Conservation (phyloP, 1,140 invertebrate species). For the Venustaconcha ellipsiformis region DNA sequence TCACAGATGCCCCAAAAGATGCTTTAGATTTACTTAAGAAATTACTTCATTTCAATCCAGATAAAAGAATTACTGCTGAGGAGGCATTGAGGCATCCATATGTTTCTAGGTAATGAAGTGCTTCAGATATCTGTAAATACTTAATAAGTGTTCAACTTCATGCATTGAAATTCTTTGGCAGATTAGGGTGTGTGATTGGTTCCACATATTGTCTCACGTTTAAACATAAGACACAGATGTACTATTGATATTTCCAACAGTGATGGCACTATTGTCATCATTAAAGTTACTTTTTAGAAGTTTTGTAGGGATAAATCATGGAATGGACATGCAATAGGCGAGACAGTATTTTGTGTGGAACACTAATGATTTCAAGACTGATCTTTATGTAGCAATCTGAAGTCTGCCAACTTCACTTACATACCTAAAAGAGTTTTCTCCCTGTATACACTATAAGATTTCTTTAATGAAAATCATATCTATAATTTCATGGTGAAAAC, state of each 20-base stretch:
- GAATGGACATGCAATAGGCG: no score
- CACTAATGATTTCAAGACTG: no score
- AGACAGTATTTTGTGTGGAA: no score
- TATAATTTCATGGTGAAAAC: no score
- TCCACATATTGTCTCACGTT: neutral
- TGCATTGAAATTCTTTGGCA: neutral
- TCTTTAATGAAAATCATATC: no score
- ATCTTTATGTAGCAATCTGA: no score
- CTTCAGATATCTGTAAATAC: neutral
- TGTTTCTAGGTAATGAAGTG: conserved; percentile 78
- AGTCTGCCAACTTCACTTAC: no score
- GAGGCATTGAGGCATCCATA: conserved; percentile 88
- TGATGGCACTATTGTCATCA: no score
- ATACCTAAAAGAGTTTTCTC: no score
- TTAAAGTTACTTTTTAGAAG: no score
- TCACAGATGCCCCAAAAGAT: conserved; percentile 78
- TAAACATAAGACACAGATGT: neutral
- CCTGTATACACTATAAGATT: no score
- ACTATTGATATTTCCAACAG: neutral
- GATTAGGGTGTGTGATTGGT: neutral
- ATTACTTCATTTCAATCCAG: conserved; percentile 91
- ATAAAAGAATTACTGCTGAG: conserved; percentile 85
- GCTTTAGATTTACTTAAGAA: conserved; percentile 85
- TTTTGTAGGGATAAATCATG: no score
- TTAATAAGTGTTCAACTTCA: neutral